phyloP scores from a whole-genome alignment of 2,888 invertebrate genomes.

The Temnothorax ravouxi region DNA sequence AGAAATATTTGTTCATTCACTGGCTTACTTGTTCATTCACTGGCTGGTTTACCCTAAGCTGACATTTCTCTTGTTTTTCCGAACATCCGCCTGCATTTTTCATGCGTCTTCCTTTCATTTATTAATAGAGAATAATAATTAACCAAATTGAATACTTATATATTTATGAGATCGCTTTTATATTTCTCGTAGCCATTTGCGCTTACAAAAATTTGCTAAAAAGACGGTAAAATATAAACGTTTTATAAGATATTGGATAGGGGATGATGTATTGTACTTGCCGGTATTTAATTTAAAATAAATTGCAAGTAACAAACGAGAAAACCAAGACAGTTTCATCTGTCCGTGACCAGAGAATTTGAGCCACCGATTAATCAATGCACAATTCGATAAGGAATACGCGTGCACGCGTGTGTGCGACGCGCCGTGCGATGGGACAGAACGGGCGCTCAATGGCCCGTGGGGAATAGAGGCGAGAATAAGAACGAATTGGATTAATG shows the following conservation, averaged over 20 bases:
- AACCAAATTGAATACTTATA: background rate
- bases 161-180: background rate
- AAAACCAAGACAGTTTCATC: background rate
- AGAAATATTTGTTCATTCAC: no score
- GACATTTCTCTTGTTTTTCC: background rate
- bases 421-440: constrained; percentile 24
- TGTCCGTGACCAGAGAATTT: background rate
- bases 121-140: background rate
- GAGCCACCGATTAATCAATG: constrained; percentile 35
- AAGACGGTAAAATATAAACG: background rate
- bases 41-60: no score
- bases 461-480: constrained; percentile 61
- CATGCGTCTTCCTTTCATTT: background rate
- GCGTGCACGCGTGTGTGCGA: background rate
- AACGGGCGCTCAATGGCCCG: constrained; percentile 58
- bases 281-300: background rate
- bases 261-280: no score
- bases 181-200: background rate
- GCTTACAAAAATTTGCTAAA: background rate
- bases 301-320: background rate
- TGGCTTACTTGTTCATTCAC: no score
- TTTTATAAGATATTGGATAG: background rate
- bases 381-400: constrained; percentile 28
- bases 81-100: background rate
- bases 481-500: constrained; percentile 74